phyloP scores from a whole-genome alignment of 2,113 vertebrate genomes.

The Thalassoma bifasciatum region DNA sequence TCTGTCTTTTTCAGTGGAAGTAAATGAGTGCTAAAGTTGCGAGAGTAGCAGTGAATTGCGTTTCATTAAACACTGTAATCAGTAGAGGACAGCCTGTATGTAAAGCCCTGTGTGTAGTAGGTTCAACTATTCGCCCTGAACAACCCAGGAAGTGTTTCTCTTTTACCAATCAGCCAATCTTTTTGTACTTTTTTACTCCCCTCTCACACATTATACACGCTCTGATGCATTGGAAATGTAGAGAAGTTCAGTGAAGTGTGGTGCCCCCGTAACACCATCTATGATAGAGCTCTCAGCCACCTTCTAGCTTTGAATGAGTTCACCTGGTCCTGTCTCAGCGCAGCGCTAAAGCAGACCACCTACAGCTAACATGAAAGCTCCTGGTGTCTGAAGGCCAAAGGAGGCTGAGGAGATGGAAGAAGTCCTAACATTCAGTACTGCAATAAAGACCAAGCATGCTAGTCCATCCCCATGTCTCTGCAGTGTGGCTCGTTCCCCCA shows the following conservation, averaged over 20 bases:
- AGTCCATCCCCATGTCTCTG: constrained; percentile 48
- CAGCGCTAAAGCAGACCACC: constrained; percentile 16
- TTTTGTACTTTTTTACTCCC: constrained; percentile 82
- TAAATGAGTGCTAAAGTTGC: constrained; percentile 37
- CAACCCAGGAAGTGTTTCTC: constrained; percentile 37
- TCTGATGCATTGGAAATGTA: constrained; percentile 41
- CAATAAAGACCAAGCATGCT: constrained; percentile 41
- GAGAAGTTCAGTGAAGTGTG: constrained; percentile 55
- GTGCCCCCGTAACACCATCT: constrained; percentile 14
- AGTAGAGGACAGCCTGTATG: constrained; percentile 34
- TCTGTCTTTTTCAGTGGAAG: constrained; percentile 67
- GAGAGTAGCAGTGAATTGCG: constrained; percentile 45
- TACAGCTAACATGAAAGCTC: constrained; percentile 13
- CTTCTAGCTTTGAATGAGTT: constrained; percentile 3
- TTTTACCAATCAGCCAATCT: constrained; percentile 58
- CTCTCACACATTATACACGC: constrained; percentile 52
- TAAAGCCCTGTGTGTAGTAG: constrained; percentile 58
- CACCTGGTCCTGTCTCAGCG: not conserved
- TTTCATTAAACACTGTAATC: constrained; percentile 45
- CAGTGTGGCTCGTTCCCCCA: constrained; percentile 31
- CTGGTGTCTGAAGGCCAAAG: constrained; percentile 19
- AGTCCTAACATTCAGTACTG: constrained; percentile 27
- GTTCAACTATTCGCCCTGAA: constrained; percentile 41
- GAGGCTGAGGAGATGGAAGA: constrained; percentile 18
- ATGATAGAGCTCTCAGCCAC: constrained; percentile 3